Base-by-base conservation (phyloP, 2,113 vertebrate genomes). In the Herpailurus yagouaroundi region DNA sequence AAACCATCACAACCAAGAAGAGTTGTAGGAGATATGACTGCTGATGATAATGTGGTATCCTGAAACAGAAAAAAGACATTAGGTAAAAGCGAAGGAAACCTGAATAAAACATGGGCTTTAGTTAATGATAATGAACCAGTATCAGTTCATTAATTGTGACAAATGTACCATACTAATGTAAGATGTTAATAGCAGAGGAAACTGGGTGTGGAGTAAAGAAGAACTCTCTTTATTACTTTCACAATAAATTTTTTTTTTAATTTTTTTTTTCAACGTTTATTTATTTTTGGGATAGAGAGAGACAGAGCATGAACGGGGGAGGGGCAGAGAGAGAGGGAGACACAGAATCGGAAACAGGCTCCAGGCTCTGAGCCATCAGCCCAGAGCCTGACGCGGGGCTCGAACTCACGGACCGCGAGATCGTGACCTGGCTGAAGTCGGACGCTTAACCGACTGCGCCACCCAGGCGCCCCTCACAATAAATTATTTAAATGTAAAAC, bases 31-130 rank as follows among this genome's bases (percentile, higher is more conserved):
- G 21, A 73, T 27, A 9, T 63, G 82, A 38, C 7, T 63, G 36
- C 10, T 92, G 69, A 89, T 85, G 64, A 64, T 66, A 89, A 89
- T 55, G 8, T 45, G 36, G 3, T 79, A 57, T 93, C 36, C 41
- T 38, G 16, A 9, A 76, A 69, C 38, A 96, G 76, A 79, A 84
- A 84, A 94, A 89, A 29, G 52, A 52, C 2, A 57, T 14, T 23
- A 74, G 38, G 21, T 94, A 68, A 87, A 91, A 92, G 55, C 19
- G 21, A 83, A 95, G 68, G 63, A 77, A 83, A 92, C 50, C 19
- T 63, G 66, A 96, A 48, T 92, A 69, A 92, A 92, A 38, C 64
- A 69, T 89, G 41, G n/a, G 45, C 50, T 84, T 97, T 60, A 86
- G 57, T 68, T 64, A 74, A 74, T 82, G 15, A 50, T n/a, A 84